Conservation (phyloP, 1,140 invertebrate genomes). For the Agrypnia vestita region DNA sequence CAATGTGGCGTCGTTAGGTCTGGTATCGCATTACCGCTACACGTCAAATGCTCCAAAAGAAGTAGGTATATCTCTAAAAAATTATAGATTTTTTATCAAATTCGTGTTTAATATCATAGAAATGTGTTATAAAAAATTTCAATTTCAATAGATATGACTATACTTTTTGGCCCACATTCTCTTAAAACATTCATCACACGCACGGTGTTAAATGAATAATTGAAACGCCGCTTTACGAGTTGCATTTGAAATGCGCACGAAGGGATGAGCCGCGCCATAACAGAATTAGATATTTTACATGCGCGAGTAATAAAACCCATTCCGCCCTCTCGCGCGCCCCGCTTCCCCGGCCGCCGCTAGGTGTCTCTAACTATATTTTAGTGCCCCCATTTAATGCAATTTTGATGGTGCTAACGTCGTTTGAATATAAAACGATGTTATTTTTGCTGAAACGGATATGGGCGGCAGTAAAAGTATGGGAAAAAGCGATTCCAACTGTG, state of each 20-base stretch:
- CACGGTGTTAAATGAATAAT: slow-evolving; percentile 46
- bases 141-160: neutral
- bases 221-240: slow-evolving; percentile 42
- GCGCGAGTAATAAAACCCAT: slow-evolving; percentile 59
- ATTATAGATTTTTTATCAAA: too few relatives aligned
- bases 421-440: slow-evolving; percentile 62
- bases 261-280: slow-evolving; percentile 47
- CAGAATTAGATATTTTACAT: slow-evolving; percentile 61
- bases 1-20: too few relatives aligned
- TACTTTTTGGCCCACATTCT: neutral
- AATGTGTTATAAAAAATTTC: too few relatives aligned
- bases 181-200: neutral
- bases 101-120: too few relatives aligned
- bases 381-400: slow-evolving; percentile 61
- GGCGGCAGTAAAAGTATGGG: slow-evolving; percentile 56
- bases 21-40: too few relatives aligned
- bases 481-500: slow-evolving; percentile 54
- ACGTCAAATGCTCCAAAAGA: too few relatives aligned
- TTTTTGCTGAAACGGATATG: slow-evolving; percentile 59
- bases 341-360: slow-evolving; percentile 8
- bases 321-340: neutral
- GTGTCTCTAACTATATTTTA: slow-evolving; percentile 60
- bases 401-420: slow-evolving; percentile 60
- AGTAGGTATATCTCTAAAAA: too few relatives aligned
- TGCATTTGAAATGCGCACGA: slow-evolving; percentile 34